These are phyloP conservation scores for Sebastes variabilis DNA, from an alignment of 2,797 vertebrate species.

Conservation along the genomic window DNA sequence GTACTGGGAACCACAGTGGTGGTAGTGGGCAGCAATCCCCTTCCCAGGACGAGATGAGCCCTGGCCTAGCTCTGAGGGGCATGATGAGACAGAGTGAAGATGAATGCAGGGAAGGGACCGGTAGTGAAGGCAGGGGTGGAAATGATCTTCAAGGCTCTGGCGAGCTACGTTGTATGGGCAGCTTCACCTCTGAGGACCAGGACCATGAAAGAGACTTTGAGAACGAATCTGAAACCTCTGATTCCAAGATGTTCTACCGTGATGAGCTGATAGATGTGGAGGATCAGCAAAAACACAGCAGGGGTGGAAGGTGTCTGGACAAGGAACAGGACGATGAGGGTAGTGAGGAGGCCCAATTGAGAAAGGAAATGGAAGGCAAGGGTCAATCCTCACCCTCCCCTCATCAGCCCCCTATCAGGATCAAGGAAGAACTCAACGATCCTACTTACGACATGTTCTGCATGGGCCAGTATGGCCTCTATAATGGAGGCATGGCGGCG, in stretches of 20 bases:
- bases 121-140: conserved; percentile 80
- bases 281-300: conserved; percentile 78
- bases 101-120: conserved; percentile 87
- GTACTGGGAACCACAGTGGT: conserved; percentile 79
- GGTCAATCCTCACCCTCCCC: conserved; percentile 87
- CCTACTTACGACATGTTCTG: conserved; percentile 99
- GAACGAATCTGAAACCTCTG: conserved; percentile 97
- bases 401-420: conserved; percentile 91
- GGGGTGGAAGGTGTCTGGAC: conserved; percentile 61
- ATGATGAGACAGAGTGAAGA: conserved; percentile 91
- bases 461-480: conserved; percentile 98
- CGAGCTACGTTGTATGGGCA: conserved; percentile 93
- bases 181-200: conserved; percentile 98
- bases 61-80: conserved; percentile 90
- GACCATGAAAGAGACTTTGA: conserved; percentile 98
- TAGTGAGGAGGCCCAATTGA: conserved; percentile 84
- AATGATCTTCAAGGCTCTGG: conserved; percentile 75
- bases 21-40: conserved; percentile 90
- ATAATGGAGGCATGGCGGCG: conserved; percentile 89
- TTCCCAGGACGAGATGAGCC: conserved; percentile 97
- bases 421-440: conserved; percentile 97
- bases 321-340: conserved; percentile 74
- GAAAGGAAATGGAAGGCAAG: conserved; percentile 88
- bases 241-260: conserved; percentile 90
- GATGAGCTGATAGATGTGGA: conserved; percentile 95